Evolutionary conservation across 2,888 invertebrate species (phyloP), one percentile per base, ranked within the genome.

Genomic region (Dryobota labecula): DNA sequence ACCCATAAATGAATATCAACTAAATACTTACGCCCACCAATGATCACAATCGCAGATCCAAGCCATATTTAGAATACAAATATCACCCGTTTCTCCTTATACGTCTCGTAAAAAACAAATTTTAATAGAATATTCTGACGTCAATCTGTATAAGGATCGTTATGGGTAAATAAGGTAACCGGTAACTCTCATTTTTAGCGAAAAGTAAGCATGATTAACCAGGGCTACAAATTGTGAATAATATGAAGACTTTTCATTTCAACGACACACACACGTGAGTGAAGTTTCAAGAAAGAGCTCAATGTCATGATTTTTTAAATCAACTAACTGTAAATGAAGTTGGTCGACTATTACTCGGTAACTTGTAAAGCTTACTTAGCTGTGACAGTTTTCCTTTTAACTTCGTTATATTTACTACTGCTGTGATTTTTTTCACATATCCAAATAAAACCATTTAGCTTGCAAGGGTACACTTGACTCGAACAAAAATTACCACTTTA

Each of bases 1-100:
- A 49, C 27, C n/a, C 11, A 70, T 41, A 18, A 64, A 41, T 33
- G 1, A 9, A 41, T 58, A 62, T 13, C 54, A 73, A 54, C 18
- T 8, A 67, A 51, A 73, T 75, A 60, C 62, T 11, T 33, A 65
- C 80, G 24, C 80, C 80, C 65, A 80, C 80, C 43, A 20, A 51
- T 6, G 66, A 74, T 73, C 33, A n/a, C 49, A 64, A 84, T 77
- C 66, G 33, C 47, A 33, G 27, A 30, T 36, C 20, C 56, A 41
- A 70, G 3, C 68, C 72, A 47, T 78, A 78, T 76, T 74, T 69
- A 77, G 77, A 6, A 27, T 7, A 51, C 33, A 66, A 72, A 70
- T 76, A 71, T 45, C 13, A 72, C 69, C 27, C 18, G 60, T 71
- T 58, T 70, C n/a, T 68, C 67, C 70, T 53, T 49, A 72, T 72